Evolutionary conservation across 30 jellyfish, hydroid and myxozoan species (phyloP), one percentile per base, ranked within the genome.

Genomic region (Morbakka virulenta): DNA sequence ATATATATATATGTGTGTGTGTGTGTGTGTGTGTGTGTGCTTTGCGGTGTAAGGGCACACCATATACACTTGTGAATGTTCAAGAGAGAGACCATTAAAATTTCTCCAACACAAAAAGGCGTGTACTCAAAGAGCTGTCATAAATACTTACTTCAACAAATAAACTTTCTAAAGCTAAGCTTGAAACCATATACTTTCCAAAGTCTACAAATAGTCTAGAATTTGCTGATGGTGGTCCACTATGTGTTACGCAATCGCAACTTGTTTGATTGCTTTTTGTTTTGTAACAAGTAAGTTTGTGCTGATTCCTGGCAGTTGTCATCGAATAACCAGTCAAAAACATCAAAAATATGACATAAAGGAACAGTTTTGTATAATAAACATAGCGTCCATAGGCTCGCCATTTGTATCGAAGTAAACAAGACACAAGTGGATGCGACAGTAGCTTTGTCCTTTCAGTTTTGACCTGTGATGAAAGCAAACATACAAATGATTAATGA

Each of bases 401-500:
- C 99, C 99, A 95, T 76, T 95, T 95, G 87, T 89, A 85, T 28
- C 98, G 95, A 17, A 95, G 81, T 28, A 95, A 77, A 66, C 94
- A 89, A 26, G 98, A 77, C 20, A 95, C 97, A 84, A 95, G 71
- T 4, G 99, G 99, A 64, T 95, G 99, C 12, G 94, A 79, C 2
- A 95, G 87, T 52, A 95, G 81, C 77, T 87, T 85, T 27, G 96
- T 81, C 4, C 99, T 86, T 66, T 89, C 95, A 65, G 90, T 95
- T 74, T 84, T 82, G 9, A 95, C 98, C 99, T 87, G 30, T 3
- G 72, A 33, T 69, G 26, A 11, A 23, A 47, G 49, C 67, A 28
- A 4, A 21, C 12, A 28, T 3, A 28, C 70, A 65, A 6, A 24
- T 6, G 6, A 28, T 11, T 6, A 65, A 4, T 4, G 4, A 28